Percentiles rank a stretch among this genome's conserved stretches.
Conservation (phyloP, 2,888 invertebrate species). For the Rugalucina vietnamica region DNA sequence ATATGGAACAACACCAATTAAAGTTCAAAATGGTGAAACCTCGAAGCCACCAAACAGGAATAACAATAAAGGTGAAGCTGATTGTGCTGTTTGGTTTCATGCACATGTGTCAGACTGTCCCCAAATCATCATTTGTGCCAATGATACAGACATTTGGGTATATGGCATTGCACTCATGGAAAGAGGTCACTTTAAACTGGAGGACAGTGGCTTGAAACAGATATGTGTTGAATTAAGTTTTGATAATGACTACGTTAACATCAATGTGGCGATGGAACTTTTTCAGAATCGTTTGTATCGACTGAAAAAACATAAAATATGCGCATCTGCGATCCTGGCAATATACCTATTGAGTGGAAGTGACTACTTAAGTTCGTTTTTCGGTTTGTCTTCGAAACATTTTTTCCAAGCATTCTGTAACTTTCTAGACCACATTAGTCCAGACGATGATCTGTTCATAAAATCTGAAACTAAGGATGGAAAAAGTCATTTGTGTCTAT, state of each 20-base stretch:
- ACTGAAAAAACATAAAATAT: not conserved
- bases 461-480: not conserved
- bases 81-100: not conserved
- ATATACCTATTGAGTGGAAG: not conserved
- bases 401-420: not conserved
- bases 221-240: not conserved
- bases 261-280: not conserved
- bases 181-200: not conserved
- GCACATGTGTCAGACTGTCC: not conserved
- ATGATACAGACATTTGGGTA: constrained; percentile 1
- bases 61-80: not conserved
- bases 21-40: not conserved
- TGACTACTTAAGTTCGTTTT: not conserved
- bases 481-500: not conserved
- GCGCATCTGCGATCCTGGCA: not conserved
- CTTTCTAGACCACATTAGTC: not conserved
- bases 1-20: not conserved
- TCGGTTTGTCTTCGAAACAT: not conserved
- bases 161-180: not conserved
- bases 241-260: not conserved
- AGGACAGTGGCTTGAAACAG: not conserved
- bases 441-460: not conserved
- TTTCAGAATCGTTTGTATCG: not conserved
- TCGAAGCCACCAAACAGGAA: not conserved
- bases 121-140: not conserved